A percentile compares a stretch with the other conserved stretches of the same genome.
phyloP scores from a whole-genome alignment of 2,888 invertebrate genomes.

The Clanis bilineata region DNA sequence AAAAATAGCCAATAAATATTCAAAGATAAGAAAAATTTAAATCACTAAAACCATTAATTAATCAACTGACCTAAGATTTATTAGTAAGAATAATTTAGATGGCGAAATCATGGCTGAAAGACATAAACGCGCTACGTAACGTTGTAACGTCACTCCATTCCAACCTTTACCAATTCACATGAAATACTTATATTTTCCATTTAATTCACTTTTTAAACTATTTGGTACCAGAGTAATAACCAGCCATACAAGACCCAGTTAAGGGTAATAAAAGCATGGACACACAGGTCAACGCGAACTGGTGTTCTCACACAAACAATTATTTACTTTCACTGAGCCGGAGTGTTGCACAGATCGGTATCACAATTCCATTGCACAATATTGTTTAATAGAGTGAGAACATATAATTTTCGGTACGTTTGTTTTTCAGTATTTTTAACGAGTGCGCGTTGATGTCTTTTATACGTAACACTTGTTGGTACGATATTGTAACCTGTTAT shows the following conservation, averaged over 20 bases:
- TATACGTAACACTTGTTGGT: slow-evolving; percentile 16
- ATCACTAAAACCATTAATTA: neutral
- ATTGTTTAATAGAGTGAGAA: slow-evolving; percentile 6
- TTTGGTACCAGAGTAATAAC: neutral
- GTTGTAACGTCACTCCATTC: neutral
- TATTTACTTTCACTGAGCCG: slow-evolving; percentile 17
- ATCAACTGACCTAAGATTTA: neutral
- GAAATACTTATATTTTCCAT: slow-evolving; percentile 5
- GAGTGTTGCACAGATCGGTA: slow-evolving; percentile 13
- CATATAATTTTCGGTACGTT: slow-evolving; percentile 7
- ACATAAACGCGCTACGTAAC: slow-evolving; percentile 11
- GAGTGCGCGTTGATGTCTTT: slow-evolving; percentile 21
- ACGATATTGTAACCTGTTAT: neutral
- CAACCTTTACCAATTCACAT: neutral
- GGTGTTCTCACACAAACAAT: slow-evolving; percentile 15
- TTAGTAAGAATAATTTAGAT: neutral
- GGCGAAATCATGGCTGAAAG: slow-evolving; percentile 10
- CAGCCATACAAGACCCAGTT: neutral
- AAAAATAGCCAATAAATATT: neutral
- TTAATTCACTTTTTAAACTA: neutral
- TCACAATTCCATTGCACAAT: slow-evolving; percentile 13
- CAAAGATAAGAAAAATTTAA: neutral
- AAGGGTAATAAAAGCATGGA: neutral
- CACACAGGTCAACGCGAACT: neutral
- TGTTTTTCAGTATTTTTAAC: neutral